A percentile compares a stretch with the other conserved stretches of the same genome.
Evolutionary conservation across 2,888 invertebrate species (phyloP).

Genomic region (Morpho deidamia): DNA sequence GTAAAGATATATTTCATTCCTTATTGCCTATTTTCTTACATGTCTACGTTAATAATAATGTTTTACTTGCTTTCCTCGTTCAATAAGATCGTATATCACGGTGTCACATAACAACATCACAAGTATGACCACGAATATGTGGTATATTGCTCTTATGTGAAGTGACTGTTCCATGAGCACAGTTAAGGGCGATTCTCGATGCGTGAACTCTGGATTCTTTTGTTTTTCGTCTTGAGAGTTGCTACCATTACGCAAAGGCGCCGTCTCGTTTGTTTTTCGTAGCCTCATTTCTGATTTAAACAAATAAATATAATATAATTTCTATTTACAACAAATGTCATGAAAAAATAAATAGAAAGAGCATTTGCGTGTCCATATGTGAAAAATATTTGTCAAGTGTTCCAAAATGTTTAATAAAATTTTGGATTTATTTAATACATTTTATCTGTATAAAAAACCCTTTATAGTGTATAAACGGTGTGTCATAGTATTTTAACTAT

Average conservation of each 20-base stretch:
- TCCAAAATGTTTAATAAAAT: too few relatives aligned
- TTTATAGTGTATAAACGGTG: too few relatives aligned
- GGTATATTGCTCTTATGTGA: slow-evolving; percentile 90
- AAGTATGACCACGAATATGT: slow-evolving; percentile 86
- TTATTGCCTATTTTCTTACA: not conserved
- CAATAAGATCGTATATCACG: slow-evolving; percentile 84
- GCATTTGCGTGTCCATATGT: too few relatives aligned
- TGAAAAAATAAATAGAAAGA: too few relatives aligned
- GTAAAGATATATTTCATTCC: not conserved
- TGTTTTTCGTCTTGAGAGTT: slow-evolving; percentile 32
- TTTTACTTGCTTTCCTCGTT: slow-evolving; percentile 84
- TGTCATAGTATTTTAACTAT: too few relatives aligned
- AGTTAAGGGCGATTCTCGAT: slow-evolving; percentile 88
- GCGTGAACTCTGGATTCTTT: slow-evolving; percentile 72
- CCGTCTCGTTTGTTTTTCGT: slow-evolving; percentile 26
- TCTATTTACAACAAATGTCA: too few relatives aligned
- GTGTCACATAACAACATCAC: slow-evolving; percentile 81
- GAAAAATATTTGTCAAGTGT: too few relatives aligned
- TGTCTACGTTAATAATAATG: slow-evolving; percentile 1
- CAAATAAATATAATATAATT: not conserved
- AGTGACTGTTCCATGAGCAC: slow-evolving; percentile 84
- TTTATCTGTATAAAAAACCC: not conserved
- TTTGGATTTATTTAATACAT: not conserved
- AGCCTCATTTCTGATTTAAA: slow-evolving; percentile 24
- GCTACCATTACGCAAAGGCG: slow-evolving; percentile 35